Evolutionary conservation across 2,888 invertebrate genomes (phyloP).

Genomic region (Chorisops tibialis): DNA sequence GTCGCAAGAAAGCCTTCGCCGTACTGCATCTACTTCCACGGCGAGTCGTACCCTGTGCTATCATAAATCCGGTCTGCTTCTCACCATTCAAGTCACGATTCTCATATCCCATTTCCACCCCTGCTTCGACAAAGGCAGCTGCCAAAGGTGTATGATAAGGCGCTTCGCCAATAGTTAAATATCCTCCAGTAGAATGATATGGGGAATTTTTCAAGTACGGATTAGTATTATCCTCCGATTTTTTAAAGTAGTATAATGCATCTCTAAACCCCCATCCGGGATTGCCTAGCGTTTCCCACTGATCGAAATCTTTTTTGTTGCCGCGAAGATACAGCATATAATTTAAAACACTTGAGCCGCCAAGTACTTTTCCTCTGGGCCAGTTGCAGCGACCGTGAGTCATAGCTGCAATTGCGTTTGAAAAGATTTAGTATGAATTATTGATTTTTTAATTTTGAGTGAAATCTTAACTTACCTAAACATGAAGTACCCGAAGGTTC

Average conservation of each 20-base stretch:
- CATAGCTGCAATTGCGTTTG: slow-evolving; percentile 64
- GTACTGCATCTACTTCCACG: slow-evolving; percentile 84
- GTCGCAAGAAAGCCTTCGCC: slow-evolving; percentile 80
- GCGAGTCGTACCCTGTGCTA: slow-evolving; percentile 76
- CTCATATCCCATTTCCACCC: slow-evolving; percentile 78
- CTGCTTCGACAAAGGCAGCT: slow-evolving; percentile 77
- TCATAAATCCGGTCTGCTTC: slow-evolving; percentile 83
- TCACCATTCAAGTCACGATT: slow-evolving; percentile 86
- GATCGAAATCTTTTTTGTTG: slow-evolving; percentile 84
- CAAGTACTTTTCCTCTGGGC: slow-evolving; percentile 89
- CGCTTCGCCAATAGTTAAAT: slow-evolving; percentile 79
- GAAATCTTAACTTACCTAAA: slow-evolving; percentile 58
- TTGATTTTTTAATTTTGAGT: not conserved
- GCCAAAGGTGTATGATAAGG: slow-evolving; percentile 83
- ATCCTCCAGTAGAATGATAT: slow-evolving; percentile 77
- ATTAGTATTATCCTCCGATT: slow-evolving; percentile 87
- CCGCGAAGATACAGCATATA: slow-evolving; percentile 90
- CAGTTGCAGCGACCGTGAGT: slow-evolving; percentile 80
- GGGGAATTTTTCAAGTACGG: slow-evolving; percentile 76
- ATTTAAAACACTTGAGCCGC: slow-evolving; percentile 85
- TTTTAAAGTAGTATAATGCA: slow-evolving; percentile 80
- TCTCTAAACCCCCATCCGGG: slow-evolving; percentile 84
- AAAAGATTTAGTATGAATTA: not conserved
- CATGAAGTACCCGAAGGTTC: slow-evolving; percentile 81
- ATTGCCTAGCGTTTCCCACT: slow-evolving; percentile 83